Base-by-base conservation (phyloP, 2,888 invertebrate genomes). In the Lithophane leautieri region DNA sequence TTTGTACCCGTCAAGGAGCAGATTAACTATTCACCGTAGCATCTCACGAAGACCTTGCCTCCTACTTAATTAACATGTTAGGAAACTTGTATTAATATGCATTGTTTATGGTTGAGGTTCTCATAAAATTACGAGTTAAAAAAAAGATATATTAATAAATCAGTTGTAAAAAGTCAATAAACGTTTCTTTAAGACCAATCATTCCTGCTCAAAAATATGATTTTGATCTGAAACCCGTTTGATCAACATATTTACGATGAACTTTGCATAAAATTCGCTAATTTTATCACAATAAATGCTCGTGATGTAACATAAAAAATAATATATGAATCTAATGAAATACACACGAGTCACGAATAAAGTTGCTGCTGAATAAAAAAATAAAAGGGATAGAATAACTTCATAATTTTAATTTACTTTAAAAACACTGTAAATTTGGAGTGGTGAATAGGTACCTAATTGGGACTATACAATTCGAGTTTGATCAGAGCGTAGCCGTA, bases 1-100 rank as follows among this genome's bases (percentile, higher is more conserved):
- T 85, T 85, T 85, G 71, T 84, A 77, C 52, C 80, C 75, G 75
- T 83, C 84, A 85, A 83, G 75, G 54, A 73, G 66, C 40, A 65
- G 52, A 85, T 85, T 85, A 85, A 56, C 58, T 80, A 81, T 85
- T 84, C 82, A 61, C 50, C 67, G 79, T n/a, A 75, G 34, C 70
- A 2, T 16, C 56, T 72, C 44, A 70, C 22, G 74, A 70, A 79
- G 73, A 54, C 72, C 61, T 76, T 61, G 25, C 68, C 69, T 73
- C 60, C 54, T 76, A 71, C 79, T 62, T 76, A 81, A 83, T 84
- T 80, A 83, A 78, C 71, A 52, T 71, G 77, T 76, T 76, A 69
- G 34, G 73, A 67, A 67, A 71, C 25, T 34, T 34, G 34, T 34
- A 34, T 34, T 19, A 60, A 54, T 66, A 62, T 58, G 22, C 61